These are phyloP conservation scores for Orchesella cincta DNA, from an alignment of 1,140 invertebrate genomes.

Conservation along the genomic window DNA sequence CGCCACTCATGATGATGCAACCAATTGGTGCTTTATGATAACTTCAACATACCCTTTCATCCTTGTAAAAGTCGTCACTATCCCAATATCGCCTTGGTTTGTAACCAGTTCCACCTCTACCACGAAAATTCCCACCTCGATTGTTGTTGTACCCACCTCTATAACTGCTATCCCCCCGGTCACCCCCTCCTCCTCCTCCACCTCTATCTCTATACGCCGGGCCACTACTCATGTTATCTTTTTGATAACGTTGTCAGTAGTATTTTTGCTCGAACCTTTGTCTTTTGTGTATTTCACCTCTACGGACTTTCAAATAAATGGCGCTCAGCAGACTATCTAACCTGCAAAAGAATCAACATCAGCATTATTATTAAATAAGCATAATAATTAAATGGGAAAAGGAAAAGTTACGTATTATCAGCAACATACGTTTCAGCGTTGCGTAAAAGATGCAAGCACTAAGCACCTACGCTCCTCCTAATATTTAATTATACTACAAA, in stretches of 20 bases:
- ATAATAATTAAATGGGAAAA: too few relatives aligned
- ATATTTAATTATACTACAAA: not conserved
- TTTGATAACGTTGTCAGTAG: too few relatives aligned
- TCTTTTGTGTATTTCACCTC: too few relatives aligned
- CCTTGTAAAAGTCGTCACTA: conserved; percentile 43
- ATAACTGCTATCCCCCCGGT: conserved; percentile 10
- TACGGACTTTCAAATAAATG: too few relatives aligned
- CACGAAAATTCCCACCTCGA: not conserved
- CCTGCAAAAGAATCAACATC: too few relatives aligned
- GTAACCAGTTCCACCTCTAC: conserved; percentile 25
- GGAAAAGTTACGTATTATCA: too few relatives aligned
- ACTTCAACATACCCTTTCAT: conserved; percentile 40
- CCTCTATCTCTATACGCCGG: conserved; percentile 3
- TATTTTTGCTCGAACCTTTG: too few relatives aligned
- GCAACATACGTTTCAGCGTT: too few relatives aligned
- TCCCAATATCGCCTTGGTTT: conserved; percentile 47
- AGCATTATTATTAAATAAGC: too few relatives aligned
- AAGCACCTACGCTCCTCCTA: not conserved
- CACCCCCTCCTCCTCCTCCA: conserved; percentile 30
- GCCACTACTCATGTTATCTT: not conserved
- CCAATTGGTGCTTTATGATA: too few relatives aligned
- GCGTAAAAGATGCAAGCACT: not conserved
- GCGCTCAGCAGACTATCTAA: too few relatives aligned
- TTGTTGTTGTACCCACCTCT: conserved; percentile 19
- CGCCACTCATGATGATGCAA: too few relatives aligned